Base-by-base conservation (phyloP, 2,797 vertebrate genomes). In the Onychomys torridus region DNA sequence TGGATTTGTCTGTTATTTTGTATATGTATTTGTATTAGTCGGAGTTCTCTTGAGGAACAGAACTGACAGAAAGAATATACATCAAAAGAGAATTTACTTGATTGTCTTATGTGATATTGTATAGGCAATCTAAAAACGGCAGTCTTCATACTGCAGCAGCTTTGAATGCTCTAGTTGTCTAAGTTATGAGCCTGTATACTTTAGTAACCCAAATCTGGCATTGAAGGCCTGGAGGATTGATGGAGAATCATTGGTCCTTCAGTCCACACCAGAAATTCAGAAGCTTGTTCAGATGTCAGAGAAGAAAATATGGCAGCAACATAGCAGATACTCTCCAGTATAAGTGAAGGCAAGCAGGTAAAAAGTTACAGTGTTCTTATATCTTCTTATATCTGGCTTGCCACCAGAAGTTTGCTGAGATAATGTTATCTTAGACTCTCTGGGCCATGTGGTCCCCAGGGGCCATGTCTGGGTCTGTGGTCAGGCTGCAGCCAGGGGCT, bases 1-100 rank as follows among this genome's bases (percentile, higher is more conserved):
- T n/a, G 78, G 46, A 92, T 95, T 95, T 96, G 29, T 65, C 88
- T 93, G 57, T 29, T 76, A 86, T 79, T 97, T 93, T 87, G 29
- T 29, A n/a, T n/a, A 34, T 49, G 2, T 17, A 23, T 83, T 65
- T 46, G 19, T 63, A 19, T 63, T 83, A 55, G 19, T 82, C 52
- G 59, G 52, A 37, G 78, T 81, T 37, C n/a, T 78, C 27, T 17
- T 49, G 76, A 52, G 29, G 46, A 52, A 52, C 46, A 78, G 14
- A 34, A 8, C 5, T 49, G 14, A 46, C 25, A 46, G 25, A 43
- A 43, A 9, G 40, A 76, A 46, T 46, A 76, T 16, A 46, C 25
- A 76, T 46, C 16, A 2, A 76, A 10, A 46, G 12, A 76, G 5
- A 76, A 52, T 52, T 78, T 78, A 32, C 43, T 78, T 49, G 76